Evolutionary conservation across 2,888 invertebrate genomes (phyloP), one percentile per base, ranked within the genome.

Genomic region (Notodonta ziczac): DNA sequence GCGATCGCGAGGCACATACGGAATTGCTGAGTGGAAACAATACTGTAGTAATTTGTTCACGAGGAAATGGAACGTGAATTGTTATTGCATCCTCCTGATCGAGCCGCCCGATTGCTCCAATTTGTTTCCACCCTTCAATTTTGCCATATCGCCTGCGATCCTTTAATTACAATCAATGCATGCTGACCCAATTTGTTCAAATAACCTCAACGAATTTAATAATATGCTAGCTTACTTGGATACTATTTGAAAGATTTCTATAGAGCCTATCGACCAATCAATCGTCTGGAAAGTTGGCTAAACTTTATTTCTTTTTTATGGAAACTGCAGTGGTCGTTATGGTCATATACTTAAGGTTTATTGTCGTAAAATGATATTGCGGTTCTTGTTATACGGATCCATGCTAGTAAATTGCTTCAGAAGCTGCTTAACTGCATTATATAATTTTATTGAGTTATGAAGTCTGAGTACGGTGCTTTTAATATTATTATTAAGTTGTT

Each of bases 41-140:
- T 84, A 71, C 69, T 65, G 65, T 68, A 72, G 66, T 72, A 73
- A 83, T 80, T 73, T 70, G 75, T 77, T 81, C 71, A 57, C 74
- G 69, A 72, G 77, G 70, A 81, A 81, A 78, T 82, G 77, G 74
- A 82, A 82, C 83, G 80, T 69, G 76, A 80, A 84, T 80, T 81
- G 79, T 82, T 83, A 84, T 80, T 83, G 78, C 78, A 74, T 67
- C 71, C 69, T 73, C 48, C 67, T 67, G 70, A 67, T 65, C 70
- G 69, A 59, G 68, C 61, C 44, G 56, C 63, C 62, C 61, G 57
- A 69, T 71, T 70, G 70, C 67, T 72, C 72, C 59, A 65, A 67
- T 70, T 73, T 65, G 67, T 67, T 73, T 69, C 58, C 59, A 61
- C 65, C 58, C 67, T 40, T 61, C 66, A 72, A 61, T 67, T 57